Conservation (phyloP, 2,888 invertebrate species). For the Hydriomena furcata region DNA sequence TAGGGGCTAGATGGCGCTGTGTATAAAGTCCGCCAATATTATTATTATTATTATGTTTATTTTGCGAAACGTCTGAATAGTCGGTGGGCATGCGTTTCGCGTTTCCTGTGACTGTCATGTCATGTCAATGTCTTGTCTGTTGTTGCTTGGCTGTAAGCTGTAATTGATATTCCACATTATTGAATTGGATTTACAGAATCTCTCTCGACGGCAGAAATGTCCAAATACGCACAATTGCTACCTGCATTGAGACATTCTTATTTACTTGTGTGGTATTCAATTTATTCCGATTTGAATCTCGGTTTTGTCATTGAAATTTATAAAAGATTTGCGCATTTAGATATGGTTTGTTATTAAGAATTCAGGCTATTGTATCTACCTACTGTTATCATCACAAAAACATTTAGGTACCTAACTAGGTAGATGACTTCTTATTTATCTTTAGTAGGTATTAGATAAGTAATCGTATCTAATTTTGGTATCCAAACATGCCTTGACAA, state of each 20-base stretch:
- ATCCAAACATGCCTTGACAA: slow-evolving; percentile 35
- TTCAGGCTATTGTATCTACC: neutral
- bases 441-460: neutral
- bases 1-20: too few relatives aligned
- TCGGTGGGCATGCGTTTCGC: slow-evolving; percentile 20
- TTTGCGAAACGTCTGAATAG: slow-evolving; percentile 21
- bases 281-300: too few relatives aligned
- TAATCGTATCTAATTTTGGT: slow-evolving; percentile 8
- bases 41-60: too few relatives aligned
- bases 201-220: neutral
- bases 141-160: too few relatives aligned
- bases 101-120: slow-evolving; percentile 26
- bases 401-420: too few relatives aligned
- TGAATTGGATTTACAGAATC: slow-evolving; percentile 9
- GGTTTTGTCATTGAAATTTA: neutral
- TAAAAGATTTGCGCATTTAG: neutral
- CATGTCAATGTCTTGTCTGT: slow-evolving; percentile 25
- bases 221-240: too few relatives aligned
- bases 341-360: neutral
- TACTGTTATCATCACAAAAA: too few relatives aligned
- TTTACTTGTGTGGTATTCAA: too few relatives aligned
- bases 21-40: too few relatives aligned
- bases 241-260: too few relatives aligned
- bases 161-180: slow-evolving; percentile 20
- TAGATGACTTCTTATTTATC: neutral